Percentiles rank a stretch among this genome's conserved stretches.
Evolutionary conservation across 1,140 invertebrate species (phyloP).

Genomic region (Onthophagus taurus): DNA sequence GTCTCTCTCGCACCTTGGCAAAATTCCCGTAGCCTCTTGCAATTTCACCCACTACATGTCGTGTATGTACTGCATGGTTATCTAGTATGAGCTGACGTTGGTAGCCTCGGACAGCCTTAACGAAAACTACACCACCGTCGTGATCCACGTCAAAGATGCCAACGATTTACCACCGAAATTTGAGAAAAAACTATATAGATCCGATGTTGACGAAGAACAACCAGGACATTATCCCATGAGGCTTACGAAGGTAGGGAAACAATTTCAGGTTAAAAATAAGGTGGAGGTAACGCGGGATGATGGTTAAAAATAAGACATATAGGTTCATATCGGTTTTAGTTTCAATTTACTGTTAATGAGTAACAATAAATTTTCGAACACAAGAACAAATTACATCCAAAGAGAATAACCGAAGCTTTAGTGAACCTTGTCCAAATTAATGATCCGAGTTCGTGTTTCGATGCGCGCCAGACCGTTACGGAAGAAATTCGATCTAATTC

Average conservation of each 20-base stretch:
- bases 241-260: constrained; percentile 50
- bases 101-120: constrained; percentile 78
- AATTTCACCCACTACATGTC: constrained; percentile 21
- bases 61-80: constrained; percentile 18
- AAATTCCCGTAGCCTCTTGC: constrained; percentile 14
- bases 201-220: constrained; percentile 57
- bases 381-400: no score
- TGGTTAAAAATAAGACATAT: no score
- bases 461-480: no score
- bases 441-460: no score
- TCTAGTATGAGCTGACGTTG: constrained; percentile 74
- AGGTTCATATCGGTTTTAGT: no score
- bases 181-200: constrained; percentile 56
- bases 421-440: no score
- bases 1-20: not conserved
- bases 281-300: no score
- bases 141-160: constrained; percentile 67
- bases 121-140: constrained; percentile 70
- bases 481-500: no score
- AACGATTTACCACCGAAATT: constrained; percentile 77
- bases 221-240: constrained; percentile 45
- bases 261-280: not conserved
- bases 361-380: no score
- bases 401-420: no score
- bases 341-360: no score